A percentile compares a stretch with the other conserved stretches of the same genome.
These are phyloP conservation scores for Chinchilla lanigera DNA, from an alignment of 2,113 vertebrate genomes.

Conservation along the genomic window DNA sequence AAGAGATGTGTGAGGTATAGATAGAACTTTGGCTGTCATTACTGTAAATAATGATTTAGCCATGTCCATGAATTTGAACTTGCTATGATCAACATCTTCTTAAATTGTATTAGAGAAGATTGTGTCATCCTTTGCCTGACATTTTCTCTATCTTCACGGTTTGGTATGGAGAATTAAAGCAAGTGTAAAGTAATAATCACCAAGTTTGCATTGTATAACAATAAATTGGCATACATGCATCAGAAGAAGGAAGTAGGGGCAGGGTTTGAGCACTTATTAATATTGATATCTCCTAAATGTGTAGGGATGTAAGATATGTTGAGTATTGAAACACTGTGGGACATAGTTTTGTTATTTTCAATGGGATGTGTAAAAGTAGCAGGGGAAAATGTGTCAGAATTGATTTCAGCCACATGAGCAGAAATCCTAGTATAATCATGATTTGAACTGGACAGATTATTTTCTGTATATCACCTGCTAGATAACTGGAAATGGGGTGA, in stretches of 20 bases:
- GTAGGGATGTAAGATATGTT: background rate
- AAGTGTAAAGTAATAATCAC: background rate
- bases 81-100: background rate
- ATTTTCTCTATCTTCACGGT: background rate
- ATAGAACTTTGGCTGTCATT: constrained; percentile 2
- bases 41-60: background rate
- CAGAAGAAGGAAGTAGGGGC: background rate
- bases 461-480: background rate
- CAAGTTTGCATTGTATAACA: background rate
- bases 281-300: background rate
- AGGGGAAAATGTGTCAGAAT: background rate
- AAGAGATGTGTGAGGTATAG: constrained; percentile 3
- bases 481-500: background rate
- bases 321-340: background rate
- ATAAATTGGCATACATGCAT: background rate
- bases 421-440: background rate
- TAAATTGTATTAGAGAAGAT: background rate
- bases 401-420: background rate
- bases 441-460: background rate
- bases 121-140: background rate
- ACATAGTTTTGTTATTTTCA: background rate
- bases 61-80: background rate
- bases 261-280: constrained; percentile 10
- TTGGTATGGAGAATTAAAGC: background rate
- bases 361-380: background rate